A percentile compares a stretch with the other conserved stretches of the same genome.
Evolutionary conservation across 2,113 vertebrate species (phyloP).

Genomic region (Sterna hirundo): DNA sequence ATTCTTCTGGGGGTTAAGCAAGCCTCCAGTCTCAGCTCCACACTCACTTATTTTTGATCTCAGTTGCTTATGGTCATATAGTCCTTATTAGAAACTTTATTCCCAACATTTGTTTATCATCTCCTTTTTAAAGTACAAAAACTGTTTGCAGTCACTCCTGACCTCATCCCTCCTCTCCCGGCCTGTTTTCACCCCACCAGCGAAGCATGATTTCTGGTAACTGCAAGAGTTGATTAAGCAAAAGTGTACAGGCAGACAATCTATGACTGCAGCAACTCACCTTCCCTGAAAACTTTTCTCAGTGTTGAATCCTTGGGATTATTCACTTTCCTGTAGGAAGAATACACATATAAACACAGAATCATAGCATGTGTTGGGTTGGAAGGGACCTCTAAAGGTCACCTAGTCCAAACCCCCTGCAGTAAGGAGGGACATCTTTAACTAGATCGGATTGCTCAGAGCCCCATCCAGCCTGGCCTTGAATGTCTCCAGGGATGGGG

Average conservation of each 20-base stretch:
- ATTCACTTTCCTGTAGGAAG: background rate
- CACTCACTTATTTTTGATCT: background rate
- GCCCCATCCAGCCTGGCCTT: too few species aligned
- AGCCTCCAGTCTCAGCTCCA: background rate
- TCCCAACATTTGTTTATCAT: background rate
- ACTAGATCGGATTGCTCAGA: too few species aligned
- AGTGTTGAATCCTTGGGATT: background rate
- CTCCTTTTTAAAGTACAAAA: background rate
- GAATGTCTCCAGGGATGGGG: too few species aligned
- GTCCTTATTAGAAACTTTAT: background rate
- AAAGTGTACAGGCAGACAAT: background rate
- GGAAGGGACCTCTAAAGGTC: too few species aligned
- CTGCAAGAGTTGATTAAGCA: background rate
- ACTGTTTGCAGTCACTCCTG: background rate
- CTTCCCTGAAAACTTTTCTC: background rate
- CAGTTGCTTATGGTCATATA: too few species aligned
- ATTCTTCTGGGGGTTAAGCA: background rate
- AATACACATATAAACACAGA: background rate
- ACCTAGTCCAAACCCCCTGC: too few species aligned
- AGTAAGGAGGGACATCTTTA: too few species aligned
- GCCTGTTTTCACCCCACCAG: background rate
- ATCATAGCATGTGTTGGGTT: too few species aligned
- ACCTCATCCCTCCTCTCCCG: background rate
- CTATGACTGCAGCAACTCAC: background rate
- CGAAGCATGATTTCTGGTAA: background rate